Percentiles rank a stretch among this genome's conserved stretches.
phyloP scores from a whole-genome alignment of 2,888 invertebrate species.

The Polyommatus iphigenia region DNA sequence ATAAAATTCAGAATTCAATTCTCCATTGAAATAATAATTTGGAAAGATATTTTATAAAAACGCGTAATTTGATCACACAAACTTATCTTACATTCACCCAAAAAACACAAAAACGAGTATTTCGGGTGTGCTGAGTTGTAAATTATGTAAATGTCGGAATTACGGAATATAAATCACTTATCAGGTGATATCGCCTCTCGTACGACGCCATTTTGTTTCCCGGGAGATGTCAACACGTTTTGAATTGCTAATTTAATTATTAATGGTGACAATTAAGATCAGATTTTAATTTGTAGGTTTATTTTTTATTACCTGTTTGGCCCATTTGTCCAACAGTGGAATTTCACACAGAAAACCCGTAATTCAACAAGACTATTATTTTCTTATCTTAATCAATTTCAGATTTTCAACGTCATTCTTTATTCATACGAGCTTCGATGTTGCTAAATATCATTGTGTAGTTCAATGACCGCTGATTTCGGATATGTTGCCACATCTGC shows the following conservation, averaged over 20 bases:
- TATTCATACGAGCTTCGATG: background rate
- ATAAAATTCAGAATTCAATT: too few relatives aligned
- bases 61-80: background rate
- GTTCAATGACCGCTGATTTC: background rate
- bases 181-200: background rate
- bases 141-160: slow-evolving; percentile 3
- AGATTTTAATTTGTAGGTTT: background rate
- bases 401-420: background rate
- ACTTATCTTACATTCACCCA: background rate
- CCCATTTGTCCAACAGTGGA: background rate
- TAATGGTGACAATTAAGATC: background rate
- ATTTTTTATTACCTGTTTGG: background rate
- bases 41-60: background rate
- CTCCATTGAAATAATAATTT: too few relatives aligned
- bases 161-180: slow-evolving; percentile 18
- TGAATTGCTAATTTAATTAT: background rate
- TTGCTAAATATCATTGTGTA: background rate
- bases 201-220: slow-evolving; percentile 18
- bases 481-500: background rate
- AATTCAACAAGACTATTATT: background rate
- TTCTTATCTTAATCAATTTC: background rate
- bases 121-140: background rate
- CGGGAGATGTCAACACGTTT: background rate
- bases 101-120: slow-evolving; percentile 10
- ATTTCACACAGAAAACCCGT: background rate